These are phyloP conservation scores for Watsonalla cultraria DNA, from an alignment of 2,888 invertebrate genomes.

Conservation along the genomic window DNA sequence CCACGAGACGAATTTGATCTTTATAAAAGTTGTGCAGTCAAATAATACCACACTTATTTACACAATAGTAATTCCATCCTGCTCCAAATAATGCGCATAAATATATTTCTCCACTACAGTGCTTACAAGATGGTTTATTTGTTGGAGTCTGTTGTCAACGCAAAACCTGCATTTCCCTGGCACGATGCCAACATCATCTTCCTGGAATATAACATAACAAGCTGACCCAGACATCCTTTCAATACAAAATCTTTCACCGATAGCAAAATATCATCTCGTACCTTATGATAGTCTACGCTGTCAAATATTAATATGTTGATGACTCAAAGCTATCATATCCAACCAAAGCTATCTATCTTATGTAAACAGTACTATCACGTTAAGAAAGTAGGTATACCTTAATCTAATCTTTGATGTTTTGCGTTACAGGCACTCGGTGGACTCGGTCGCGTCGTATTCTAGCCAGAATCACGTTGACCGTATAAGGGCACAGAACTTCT, in stretches of 20 bases:
- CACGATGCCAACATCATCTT: constrained; percentile 38
- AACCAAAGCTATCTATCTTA: constrained; percentile 48
- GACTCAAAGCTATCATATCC: constrained; percentile 42
- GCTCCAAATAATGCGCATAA: neutral
- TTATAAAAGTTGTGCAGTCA: neutral
- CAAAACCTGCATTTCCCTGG: constrained; percentile 27
- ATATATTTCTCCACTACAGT: neutral
- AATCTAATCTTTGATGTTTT: constrained; percentile 63
- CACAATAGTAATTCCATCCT: neutral
- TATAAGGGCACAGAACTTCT: constrained; percentile 76
- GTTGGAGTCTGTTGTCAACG: constrained; percentile 24
- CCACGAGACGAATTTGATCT: neutral
- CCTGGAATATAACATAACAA: constrained; percentile 16
- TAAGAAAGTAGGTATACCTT: constrained; percentile 37
- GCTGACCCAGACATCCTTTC: constrained; percentile 18
- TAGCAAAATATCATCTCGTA: neutral
- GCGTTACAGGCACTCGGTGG: constrained; percentile 76
- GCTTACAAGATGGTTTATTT: neutral
- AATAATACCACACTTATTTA: neutral
- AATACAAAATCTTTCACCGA: constrained; percentile 14
- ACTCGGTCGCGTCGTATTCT: constrained; percentile 80
- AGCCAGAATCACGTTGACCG: constrained; percentile 80
- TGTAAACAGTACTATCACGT: constrained; percentile 56
- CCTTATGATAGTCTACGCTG: neutral
- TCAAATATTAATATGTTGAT: constrained; percentile 17